phyloP scores from a whole-genome alignment of 2,888 invertebrate genomes.

The Volucella inanis region DNA sequence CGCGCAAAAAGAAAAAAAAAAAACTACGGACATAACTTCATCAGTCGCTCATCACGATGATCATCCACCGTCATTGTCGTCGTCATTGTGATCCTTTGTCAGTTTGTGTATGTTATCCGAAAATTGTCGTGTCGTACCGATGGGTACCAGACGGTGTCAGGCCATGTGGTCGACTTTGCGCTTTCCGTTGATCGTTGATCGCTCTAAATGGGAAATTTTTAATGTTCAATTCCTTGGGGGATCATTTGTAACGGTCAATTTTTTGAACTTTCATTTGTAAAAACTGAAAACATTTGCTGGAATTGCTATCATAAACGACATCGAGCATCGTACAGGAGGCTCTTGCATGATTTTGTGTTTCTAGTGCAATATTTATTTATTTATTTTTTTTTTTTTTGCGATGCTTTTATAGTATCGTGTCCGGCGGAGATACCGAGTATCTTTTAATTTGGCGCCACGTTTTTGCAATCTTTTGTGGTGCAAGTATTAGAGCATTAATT shows the following conservation, averaged over 20 bases:
- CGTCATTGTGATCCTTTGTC: constrained; percentile 65
- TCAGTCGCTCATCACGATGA: constrained; percentile 64
- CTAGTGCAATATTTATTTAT: constrained; percentile 35
- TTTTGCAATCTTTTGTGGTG: constrained; percentile 49
- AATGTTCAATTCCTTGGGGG: constrained; percentile 50
- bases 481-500: constrained; percentile 44
- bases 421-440: neutral
- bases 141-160: constrained; percentile 81
- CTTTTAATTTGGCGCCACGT: constrained; percentile 65
- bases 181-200: constrained; percentile 31
- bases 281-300: neutral
- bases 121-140: constrained; percentile 55
- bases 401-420: neutral
- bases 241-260: constrained; percentile 57
- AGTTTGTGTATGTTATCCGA: constrained; percentile 56
- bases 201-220: constrained; percentile 35
- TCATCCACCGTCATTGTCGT: constrained; percentile 48
- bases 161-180: constrained; percentile 66
- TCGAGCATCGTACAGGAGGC: constrained; percentile 39
- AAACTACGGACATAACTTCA: constrained; percentile 40
- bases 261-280: constrained; percentile 41
- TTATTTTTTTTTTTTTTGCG: neutral
- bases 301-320: constrained; percentile 30
- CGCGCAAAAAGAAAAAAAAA: constrained; percentile 60
- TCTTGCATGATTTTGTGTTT: constrained; percentile 26